These are phyloP conservation scores for Tenthredo scrophulariae DNA, from an alignment of 2,888 invertebrate species.

Conservation along the genomic window DNA sequence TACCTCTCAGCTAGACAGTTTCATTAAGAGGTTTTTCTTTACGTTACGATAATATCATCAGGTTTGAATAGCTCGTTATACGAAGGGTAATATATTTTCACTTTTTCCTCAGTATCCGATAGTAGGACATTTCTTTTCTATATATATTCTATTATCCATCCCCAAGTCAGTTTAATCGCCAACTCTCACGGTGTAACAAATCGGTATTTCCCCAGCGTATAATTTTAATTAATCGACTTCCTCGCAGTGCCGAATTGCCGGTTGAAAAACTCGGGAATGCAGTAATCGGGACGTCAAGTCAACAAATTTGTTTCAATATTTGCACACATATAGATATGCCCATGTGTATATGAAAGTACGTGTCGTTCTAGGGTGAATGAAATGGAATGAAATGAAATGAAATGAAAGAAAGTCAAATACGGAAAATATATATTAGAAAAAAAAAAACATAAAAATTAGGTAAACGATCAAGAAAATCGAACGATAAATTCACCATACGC, in stretches of 20 bases:
- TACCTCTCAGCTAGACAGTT: too few relatives aligned
- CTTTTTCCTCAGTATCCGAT: not conserved
- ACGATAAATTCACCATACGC: not conserved
- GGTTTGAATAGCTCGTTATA: not conserved
- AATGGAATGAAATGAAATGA: not conserved
- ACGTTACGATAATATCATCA: not conserved
- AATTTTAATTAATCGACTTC: slow-evolving; percentile 40
- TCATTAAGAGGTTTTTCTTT: not conserved
- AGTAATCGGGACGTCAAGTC: slow-evolving; percentile 20
- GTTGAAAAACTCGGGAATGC: slow-evolving; percentile 8
- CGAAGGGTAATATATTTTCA: slow-evolving; percentile 7
- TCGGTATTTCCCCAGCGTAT: slow-evolving; percentile 16
- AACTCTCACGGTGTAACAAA: slow-evolving; percentile 3
- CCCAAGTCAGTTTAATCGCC: not conserved
- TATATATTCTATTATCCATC: not conserved
- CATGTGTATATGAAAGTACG: slow-evolving; percentile 57
- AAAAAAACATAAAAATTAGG: not conserved
- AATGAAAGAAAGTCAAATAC: not conserved
- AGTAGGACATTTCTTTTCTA: not conserved
- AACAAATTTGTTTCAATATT: slow-evolving; percentile 17
- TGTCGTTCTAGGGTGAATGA: not conserved
- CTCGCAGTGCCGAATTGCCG: not conserved
- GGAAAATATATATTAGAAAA: slow-evolving; percentile 21
- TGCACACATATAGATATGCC: not conserved
- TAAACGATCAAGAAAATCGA: not conserved